Evolutionary conservation across 2,113 vertebrate species (phyloP), one percentile per base, ranked within the genome.

Genomic region (Phyllostomus discolor): DNA sequence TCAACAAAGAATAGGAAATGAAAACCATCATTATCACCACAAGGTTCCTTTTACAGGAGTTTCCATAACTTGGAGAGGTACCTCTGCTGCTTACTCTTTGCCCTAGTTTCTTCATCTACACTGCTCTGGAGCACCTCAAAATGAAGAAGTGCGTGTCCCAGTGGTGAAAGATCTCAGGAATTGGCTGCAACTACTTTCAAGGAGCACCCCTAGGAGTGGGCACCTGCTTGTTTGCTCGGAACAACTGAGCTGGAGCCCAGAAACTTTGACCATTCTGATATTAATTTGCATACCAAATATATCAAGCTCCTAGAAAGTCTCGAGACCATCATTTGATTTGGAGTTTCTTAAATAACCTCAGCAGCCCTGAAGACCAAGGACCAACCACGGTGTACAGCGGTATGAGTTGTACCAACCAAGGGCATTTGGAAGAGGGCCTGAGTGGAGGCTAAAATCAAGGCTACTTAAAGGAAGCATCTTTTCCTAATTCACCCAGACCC

Each of bases 1-100:
- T 95, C 54, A 87, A 28, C 54, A 67, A 76, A 95, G 95, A 97
- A 84, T 15, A 95, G 95, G 92, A 97, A 97, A 94, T 66, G 97
- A 97, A 97, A 97, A 69, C 59, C 33, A 73, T 95, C 64, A n/a
- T 79, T 54, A 35, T 89, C 11, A 28, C 90, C 52, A 43, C 93
- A 84, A 94, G 67, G n/a, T 97, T 96, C 92, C 94, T 93, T 91
- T 76, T 82, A 62, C 28, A 62, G 12, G 5, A 78, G 95, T 95
- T 96, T 92, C 90, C 85, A 26, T 92, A 85, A 16, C 76, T 96
- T 88, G 67, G 84, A 84, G 59, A 88, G 80, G 43, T 33, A 46
- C 64, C 54, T 81, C 54, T 78, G 76, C 76, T 54, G 1, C 57
- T 41, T 35, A 43, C 66, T 85, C 43, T 31, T 24, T 38, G 67